Conservation (phyloP, 2,113 vertebrate species). For the Mirza zaza region DNA sequence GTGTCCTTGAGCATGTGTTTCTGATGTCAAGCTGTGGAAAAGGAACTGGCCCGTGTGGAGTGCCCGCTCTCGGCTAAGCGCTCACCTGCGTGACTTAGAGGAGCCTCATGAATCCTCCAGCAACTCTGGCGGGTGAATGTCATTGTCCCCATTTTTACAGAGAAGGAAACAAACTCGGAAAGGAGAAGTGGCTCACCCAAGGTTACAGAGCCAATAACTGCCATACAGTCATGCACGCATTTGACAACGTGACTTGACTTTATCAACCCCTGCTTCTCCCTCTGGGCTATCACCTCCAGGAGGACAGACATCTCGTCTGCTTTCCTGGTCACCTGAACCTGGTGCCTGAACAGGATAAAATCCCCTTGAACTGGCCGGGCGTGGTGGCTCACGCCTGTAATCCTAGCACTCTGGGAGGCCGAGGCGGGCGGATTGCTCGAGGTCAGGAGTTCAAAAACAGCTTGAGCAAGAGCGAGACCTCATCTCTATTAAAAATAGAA, state of each 20-base stretch:
- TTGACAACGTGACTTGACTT: background rate
- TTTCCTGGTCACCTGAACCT: background rate
- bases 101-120: no score
- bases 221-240: background rate
- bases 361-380: background rate
- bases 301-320: background rate
- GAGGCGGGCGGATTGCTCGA: no score
- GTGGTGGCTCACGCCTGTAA: no score
- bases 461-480: no score
- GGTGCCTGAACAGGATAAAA: background rate
- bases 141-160: background rate
- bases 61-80: background rate
- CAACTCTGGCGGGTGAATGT: background rate
- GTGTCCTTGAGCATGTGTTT: background rate
- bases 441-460: no score
- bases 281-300: background rate
- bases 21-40: background rate
- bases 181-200: background rate
- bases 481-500: no score
- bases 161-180: background rate
- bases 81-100: background rate
- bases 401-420: no score
- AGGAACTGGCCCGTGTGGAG: accelerated
- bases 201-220: background rate
- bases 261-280: background rate